Percentiles rank a stretch among this genome's conserved stretches.
These are phyloP conservation scores for Cotesia glomerata DNA, from an alignment of 1,140 invertebrate genomes.

Conservation along the genomic window DNA sequence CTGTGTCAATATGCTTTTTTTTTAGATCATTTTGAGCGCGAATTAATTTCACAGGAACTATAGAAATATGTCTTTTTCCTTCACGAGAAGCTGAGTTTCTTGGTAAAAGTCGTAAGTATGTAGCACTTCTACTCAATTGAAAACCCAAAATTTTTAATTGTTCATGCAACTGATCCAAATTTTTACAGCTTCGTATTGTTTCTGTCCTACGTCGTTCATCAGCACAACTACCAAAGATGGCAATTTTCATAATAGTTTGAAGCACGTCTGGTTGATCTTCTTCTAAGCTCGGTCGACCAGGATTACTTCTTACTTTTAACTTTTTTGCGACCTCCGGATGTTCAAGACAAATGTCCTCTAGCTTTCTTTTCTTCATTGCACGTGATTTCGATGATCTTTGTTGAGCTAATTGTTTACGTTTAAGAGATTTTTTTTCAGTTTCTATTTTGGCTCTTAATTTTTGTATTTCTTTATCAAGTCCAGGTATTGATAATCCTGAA, in stretches of 20 bases:
- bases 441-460: too few species aligned
- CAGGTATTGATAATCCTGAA: too few species aligned
- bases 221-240: slow-evolving; percentile 31
- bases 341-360: background rate
- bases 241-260: slow-evolving; percentile 34
- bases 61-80: slow-evolving; percentile 25
- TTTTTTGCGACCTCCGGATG: background rate
- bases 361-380: background rate
- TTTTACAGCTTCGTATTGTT: slow-evolving; percentile 32
- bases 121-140: slow-evolving; percentile 25
- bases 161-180: slow-evolving; percentile 32
- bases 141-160: slow-evolving; percentile 22
- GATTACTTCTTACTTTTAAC: background rate
- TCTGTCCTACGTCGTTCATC: slow-evolving; percentile 34
- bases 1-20: background rate
- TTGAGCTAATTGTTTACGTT: too few species aligned
- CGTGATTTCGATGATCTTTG: background rate
- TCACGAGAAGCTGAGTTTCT: background rate
- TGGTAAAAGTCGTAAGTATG: slow-evolving; percentile 32
- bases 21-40: slow-evolving; percentile 17
- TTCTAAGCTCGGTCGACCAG: slow-evolving; percentile 32
- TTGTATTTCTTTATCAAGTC: too few species aligned
- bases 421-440: too few species aligned
- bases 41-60: slow-evolving; percentile 26
- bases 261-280: slow-evolving; percentile 29